Conservation (phyloP, 2,888 invertebrate genomes). For the Meiosimyza decipiens region DNA sequence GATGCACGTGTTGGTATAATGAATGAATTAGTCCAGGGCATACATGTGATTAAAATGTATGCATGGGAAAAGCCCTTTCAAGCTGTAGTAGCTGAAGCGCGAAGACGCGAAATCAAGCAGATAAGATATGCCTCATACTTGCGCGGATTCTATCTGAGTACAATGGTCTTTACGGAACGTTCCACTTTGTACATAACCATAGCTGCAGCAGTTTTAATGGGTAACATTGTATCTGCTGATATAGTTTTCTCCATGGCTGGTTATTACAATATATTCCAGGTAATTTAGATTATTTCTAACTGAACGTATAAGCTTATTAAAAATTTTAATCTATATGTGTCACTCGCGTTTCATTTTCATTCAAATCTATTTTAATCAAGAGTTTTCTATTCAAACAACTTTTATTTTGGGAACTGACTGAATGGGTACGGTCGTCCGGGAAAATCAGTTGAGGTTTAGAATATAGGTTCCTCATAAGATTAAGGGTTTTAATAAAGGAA, state of each 20-base stretch:
- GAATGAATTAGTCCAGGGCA: constrained; percentile 94
- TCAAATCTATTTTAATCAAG: neutral
- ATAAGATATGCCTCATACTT: constrained; percentile 75
- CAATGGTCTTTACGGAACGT: constrained; percentile 86
- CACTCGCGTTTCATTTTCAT: neutral
- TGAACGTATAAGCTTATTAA: no score
- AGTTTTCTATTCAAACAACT: no score
- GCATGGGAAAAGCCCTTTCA: constrained; percentile 95
- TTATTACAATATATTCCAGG: constrained; percentile 80
- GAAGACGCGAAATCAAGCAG: constrained; percentile 76
- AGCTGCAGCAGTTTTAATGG: constrained; percentile 79
- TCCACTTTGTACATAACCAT: constrained; percentile 85
- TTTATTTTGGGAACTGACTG: no score
- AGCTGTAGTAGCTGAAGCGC: constrained; percentile 79
- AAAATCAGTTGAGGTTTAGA: no score
- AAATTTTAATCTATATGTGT: no score
- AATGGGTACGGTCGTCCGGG: no score
- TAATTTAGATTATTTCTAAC: no score
- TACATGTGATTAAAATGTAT: constrained; percentile 97
- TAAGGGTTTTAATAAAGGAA: no score
- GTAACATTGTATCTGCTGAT: constrained; percentile 73
- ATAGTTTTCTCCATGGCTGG: constrained; percentile 82
- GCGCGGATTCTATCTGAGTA: constrained; percentile 74
- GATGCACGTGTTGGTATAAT: constrained; percentile 92
- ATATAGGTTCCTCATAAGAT: no score